Percentiles rank a stretch among this genome's conserved stretches.
Evolutionary conservation across 2,113 vertebrate species (phyloP).

Genomic region (Paratilapia polleni): DNA sequence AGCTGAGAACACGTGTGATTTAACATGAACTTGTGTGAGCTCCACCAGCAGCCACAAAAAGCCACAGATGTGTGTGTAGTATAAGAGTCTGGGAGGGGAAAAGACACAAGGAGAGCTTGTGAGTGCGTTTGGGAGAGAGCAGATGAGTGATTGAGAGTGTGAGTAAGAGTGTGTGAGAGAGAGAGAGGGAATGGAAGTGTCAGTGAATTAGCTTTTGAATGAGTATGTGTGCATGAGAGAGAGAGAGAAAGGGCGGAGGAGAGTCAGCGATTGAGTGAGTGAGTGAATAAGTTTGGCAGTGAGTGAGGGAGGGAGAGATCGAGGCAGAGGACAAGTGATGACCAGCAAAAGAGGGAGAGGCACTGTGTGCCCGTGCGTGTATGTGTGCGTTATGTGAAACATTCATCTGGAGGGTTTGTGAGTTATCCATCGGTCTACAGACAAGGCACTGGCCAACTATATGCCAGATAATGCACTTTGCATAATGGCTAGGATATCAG

Average conservation of each 20-base stretch:
- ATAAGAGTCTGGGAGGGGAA: neutral
- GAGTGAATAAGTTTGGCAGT: conserved; percentile 17
- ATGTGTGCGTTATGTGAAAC: neutral
- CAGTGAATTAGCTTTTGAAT: conserved; percentile 26
- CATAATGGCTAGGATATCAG: conserved; percentile 39
- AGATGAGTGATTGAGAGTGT: neutral
- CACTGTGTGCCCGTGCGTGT: neutral
- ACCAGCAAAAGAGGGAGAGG: neutral
- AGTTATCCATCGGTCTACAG: conserved; percentile 11
- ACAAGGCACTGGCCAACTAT: conserved; percentile 1
- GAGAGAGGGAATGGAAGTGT: conserved; percentile 1
- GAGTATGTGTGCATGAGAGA: neutral
- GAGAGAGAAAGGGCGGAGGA: neutral
- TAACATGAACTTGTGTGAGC: conserved; percentile 21
- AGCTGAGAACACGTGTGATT: conserved; percentile 10
- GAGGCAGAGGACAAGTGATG: neutral
- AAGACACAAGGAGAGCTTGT: neutral
- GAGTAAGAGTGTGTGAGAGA: neutral
- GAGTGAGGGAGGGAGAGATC: neutral
- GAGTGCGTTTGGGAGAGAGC: conserved; percentile 18
- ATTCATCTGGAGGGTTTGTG: neutral
- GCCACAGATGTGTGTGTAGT: neutral
- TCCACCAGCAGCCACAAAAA: conserved; percentile 10
- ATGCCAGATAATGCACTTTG: conserved; percentile 34
- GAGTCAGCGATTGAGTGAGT: neutral